Percentiles rank a stretch among this genome's conserved stretches.
Conservation (phyloP, 1,140 invertebrate genomes). For the Spodoptera litura region DNA sequence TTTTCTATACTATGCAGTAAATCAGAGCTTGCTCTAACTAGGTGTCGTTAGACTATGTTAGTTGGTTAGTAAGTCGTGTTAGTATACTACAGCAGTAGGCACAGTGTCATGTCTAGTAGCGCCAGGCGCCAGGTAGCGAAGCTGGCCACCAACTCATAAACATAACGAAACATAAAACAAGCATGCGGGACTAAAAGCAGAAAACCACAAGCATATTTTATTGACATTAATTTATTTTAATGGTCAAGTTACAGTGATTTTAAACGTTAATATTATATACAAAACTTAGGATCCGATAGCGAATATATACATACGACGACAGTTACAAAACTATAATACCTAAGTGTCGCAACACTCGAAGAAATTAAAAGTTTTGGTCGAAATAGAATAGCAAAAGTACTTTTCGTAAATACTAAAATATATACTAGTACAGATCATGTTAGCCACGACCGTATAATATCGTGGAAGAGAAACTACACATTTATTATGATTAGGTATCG, state of each 20-base stretch:
- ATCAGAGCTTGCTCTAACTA: background rate
- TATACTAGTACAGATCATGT: slow-evolving; percentile 44
- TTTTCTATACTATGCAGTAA: background rate
- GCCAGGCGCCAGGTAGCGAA: slow-evolving; percentile 47
- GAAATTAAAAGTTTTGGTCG: slow-evolving; percentile 54
- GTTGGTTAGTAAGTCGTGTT: slow-evolving; percentile 13
- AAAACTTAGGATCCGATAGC: slow-evolving; percentile 61
- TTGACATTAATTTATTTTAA: slow-evolving; percentile 76
- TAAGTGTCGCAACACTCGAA: slow-evolving; percentile 43
- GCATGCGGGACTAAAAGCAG: slow-evolving; percentile 84
- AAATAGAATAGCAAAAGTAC: slow-evolving; percentile 42
- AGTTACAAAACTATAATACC: slow-evolving; percentile 57
- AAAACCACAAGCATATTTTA: slow-evolving; percentile 83
- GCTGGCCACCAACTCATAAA: slow-evolving; percentile 68
- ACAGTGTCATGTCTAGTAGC: slow-evolving; percentile 34
- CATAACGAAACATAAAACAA: slow-evolving; percentile 72
- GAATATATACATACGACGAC: slow-evolving; percentile 66
- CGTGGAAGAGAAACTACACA: slow-evolving; percentile 32
- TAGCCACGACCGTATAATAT: slow-evolving; percentile 18
- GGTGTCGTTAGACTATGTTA: background rate
- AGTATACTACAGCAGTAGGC: slow-evolving; percentile 29
- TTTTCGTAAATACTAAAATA: slow-evolving; percentile 38
- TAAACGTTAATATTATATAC: slow-evolving; percentile 67
- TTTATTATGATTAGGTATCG: slow-evolving; percentile 28
- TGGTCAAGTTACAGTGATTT: slow-evolving; percentile 76